phyloP scores from a whole-genome alignment of 2,888 invertebrate species.

The Bedellia somnulentella region DNA sequence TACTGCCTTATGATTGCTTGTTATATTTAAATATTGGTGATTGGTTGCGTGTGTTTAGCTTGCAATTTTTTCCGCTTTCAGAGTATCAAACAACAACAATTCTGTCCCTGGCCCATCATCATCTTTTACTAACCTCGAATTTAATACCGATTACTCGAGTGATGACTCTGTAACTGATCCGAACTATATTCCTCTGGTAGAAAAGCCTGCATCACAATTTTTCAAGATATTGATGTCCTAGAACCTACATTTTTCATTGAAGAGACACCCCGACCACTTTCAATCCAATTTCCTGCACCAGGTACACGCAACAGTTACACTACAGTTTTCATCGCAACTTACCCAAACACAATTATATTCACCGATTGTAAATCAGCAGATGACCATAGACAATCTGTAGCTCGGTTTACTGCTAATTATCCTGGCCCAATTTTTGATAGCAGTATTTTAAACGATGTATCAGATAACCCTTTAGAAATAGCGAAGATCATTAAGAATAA shows the following conservation, averaged over 20 bases:
- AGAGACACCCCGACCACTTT: no score
- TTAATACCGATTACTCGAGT: no score
- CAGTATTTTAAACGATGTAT: constrained; percentile 7
- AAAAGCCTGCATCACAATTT: background rate
- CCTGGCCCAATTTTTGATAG: constrained; percentile 9
- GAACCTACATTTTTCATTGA: no score
- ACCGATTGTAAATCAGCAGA: constrained; percentile 8
- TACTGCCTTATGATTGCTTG: no score
- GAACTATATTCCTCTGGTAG: background rate
- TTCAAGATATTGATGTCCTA: background rate
- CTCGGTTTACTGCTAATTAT: constrained; percentile 9
- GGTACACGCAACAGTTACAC: no score
- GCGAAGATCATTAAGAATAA: constrained; percentile 9
- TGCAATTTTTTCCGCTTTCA: no score
- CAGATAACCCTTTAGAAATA: constrained; percentile 8
- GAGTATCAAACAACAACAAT: background rate
- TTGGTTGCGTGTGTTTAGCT: no score
- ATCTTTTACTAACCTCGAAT: no score
- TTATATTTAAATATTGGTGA: no score
- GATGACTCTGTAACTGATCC: background rate
- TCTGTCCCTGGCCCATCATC: background rate
- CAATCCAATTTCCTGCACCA: no score
- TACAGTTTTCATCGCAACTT: constrained; percentile 1
- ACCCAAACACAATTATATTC: constrained; percentile 6
- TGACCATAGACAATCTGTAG: constrained; percentile 6